Evolutionary conservation across 2,797 vertebrate genomes (phyloP).

Genomic region (Cirrhinus mrigala): DNA sequence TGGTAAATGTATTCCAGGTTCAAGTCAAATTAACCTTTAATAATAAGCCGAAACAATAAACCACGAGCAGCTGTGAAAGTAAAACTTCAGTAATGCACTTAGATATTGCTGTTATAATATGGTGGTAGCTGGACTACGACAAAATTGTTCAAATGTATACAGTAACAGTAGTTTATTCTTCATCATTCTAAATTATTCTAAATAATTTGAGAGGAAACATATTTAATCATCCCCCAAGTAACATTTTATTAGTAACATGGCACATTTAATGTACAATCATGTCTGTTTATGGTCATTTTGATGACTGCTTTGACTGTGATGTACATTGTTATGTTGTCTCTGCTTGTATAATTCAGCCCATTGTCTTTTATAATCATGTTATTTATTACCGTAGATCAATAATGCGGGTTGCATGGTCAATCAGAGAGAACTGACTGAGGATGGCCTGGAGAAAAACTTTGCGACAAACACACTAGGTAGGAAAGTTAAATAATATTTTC

Average conservation of each 20-base stretch:
- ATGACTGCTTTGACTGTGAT: not conserved
- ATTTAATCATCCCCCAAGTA: not conserved
- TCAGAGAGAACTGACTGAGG: slow-evolving; percentile 84
- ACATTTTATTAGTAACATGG: not conserved
- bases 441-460: slow-evolving; percentile 89
- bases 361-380: not conserved
- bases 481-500: slow-evolving; percentile 17
- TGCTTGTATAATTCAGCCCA: not conserved
- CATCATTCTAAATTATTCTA: not conserved
- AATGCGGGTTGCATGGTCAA: slow-evolving; percentile 89
- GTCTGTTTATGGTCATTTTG: not conserved
- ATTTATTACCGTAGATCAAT: slow-evolving; percentile 78
- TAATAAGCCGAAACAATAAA: not conserved
- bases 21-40: not conserved
- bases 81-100: not conserved
- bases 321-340: not conserved
- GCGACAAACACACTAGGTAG: slow-evolving; percentile 87
- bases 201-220: not conserved
- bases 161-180: not conserved
- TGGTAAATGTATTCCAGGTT: slow-evolving; percentile 72
- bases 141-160: not conserved
- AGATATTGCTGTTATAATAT: not conserved
- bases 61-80: not conserved
- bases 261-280: not conserved
- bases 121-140: not conserved